These are phyloP conservation scores for Callyntrura guangdongensis DNA, from an alignment of 2,888 invertebrate genomes.

Conservation along the genomic window DNA sequence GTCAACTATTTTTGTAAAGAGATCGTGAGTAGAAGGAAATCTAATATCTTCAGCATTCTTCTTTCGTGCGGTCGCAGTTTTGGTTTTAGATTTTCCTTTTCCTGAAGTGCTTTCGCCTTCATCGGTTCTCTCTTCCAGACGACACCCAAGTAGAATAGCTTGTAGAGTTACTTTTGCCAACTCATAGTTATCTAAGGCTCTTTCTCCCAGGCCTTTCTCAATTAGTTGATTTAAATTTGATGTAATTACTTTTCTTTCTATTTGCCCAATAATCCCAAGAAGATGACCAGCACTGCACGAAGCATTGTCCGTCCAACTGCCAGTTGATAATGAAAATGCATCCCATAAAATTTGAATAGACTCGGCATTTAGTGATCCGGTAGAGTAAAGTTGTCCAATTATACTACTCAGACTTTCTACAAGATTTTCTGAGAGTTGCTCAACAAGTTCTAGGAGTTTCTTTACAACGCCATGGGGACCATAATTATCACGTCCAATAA, in stretches of 20 bases:
- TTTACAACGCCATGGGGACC: conserved; percentile 56
- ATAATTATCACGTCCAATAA: conserved; percentile 66
- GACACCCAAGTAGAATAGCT: conserved; percentile 81
- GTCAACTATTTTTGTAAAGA: conserved; percentile 77
- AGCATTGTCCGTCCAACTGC: conserved; percentile 72
- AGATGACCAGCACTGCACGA: conserved; percentile 81
- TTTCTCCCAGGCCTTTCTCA: conserved; percentile 77
- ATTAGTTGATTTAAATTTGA: conserved; percentile 80
- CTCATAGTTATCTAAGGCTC: conserved; percentile 78
- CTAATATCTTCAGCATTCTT: conserved; percentile 48
- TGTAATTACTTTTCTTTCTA: conserved; percentile 74
- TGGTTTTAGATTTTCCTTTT: conserved; percentile 57
- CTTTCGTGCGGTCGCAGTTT: background rate
- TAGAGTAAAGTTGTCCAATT: conserved; percentile 75
- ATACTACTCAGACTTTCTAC: conserved; percentile 80
- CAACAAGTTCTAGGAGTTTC: conserved; percentile 74
- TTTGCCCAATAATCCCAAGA: conserved; percentile 79
- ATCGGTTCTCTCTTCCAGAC: conserved; percentile 56
- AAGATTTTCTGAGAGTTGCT: conserved; percentile 65
- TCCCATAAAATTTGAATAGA: conserved; percentile 81
- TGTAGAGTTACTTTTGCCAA: conserved; percentile 81
- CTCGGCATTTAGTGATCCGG: conserved; percentile 58
- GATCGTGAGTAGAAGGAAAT: conserved; percentile 70
- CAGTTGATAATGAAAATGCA: conserved; percentile 77
- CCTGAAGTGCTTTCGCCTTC: conserved; percentile 48